Conservation (phyloP, 2,113 vertebrate genomes). For the Corythoichthys intestinalis region DNA sequence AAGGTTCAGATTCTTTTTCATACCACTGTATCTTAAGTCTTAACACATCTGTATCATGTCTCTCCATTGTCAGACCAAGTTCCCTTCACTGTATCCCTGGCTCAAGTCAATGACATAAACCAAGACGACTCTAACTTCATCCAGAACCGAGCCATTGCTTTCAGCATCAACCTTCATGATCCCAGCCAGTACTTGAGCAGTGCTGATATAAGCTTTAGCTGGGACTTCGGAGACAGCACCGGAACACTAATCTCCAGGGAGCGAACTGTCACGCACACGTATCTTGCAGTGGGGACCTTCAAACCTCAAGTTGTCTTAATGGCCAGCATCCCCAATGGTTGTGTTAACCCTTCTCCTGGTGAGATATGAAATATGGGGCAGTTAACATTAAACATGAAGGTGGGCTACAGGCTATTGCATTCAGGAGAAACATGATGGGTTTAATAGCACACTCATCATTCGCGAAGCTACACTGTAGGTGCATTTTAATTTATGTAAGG, state of each 20-base stretch:
- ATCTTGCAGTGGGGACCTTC: constrained; percentile 74
- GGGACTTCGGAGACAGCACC: constrained; percentile 90
- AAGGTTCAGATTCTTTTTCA: too few relatives aligned
- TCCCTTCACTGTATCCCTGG: constrained; percentile 79
- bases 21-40: too few relatives aligned
- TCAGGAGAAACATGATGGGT: neutral
- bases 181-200: constrained; percentile 82
- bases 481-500: neutral
- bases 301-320: constrained; percentile 81
- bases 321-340: constrained; percentile 83
- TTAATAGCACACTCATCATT: neutral
- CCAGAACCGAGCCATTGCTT: constrained; percentile 83
- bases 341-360: constrained; percentile 68
- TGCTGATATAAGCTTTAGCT: constrained; percentile 86
- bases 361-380: constrained; percentile 16
- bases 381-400: neutral
- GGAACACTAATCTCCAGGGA: constrained; percentile 87
- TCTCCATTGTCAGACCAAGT: constrained; percentile 79
- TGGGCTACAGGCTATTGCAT: neutral
- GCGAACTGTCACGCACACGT: constrained; percentile 81
- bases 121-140: constrained; percentile 77
- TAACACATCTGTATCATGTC: constrained; percentile 2
- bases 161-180: constrained; percentile 82
- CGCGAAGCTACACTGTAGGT: neutral
- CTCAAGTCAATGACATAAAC: constrained; percentile 77